Percentiles rank a stretch among this genome's conserved stretches.
These are phyloP conservation scores for Eumacrocentrus americanus DNA, from an alignment of 2,888 invertebrate species.

Conservation along the genomic window DNA sequence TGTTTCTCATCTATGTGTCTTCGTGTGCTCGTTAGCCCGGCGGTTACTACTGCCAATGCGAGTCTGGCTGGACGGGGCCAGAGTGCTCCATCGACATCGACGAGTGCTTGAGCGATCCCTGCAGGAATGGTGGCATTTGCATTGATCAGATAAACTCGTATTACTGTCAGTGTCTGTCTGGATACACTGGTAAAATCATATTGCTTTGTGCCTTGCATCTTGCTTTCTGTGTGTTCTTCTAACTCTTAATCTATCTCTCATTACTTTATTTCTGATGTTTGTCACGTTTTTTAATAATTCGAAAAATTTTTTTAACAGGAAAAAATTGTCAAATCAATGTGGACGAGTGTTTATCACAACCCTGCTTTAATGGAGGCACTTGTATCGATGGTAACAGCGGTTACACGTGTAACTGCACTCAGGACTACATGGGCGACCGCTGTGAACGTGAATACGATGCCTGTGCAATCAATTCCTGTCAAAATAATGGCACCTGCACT, in stretches of 20 bases:
- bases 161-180: constrained; percentile 67
- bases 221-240: constrained; percentile 1
- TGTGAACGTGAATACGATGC: constrained; percentile 67
- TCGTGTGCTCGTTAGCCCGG: constrained; percentile 57
- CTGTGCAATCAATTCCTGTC: constrained; percentile 68
- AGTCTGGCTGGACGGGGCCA: constrained; percentile 71
- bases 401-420: constrained; percentile 67
- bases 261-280: too few relatives aligned
- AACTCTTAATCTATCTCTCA: not conserved
- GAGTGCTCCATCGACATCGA: constrained; percentile 67
- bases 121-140: constrained; percentile 72
- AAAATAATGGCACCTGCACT: constrained; percentile 70
- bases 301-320: constrained; percentile 60
- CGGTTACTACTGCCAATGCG: constrained; percentile 74
- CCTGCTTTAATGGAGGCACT: constrained; percentile 65
- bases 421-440: constrained; percentile 65
- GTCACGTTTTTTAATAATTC: too few relatives aligned
- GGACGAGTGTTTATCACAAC: constrained; percentile 63
- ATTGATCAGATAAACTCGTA: constrained; percentile 64
- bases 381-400: constrained; percentile 65
- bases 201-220: constrained; percentile 27
- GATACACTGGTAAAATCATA: constrained; percentile 67
- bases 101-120: constrained; percentile 67
- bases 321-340: constrained; percentile 65
- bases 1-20: constrained; percentile 26